Conservation (phyloP, 2,888 invertebrate species). For the Hirtodrosophila duncani region DNA sequence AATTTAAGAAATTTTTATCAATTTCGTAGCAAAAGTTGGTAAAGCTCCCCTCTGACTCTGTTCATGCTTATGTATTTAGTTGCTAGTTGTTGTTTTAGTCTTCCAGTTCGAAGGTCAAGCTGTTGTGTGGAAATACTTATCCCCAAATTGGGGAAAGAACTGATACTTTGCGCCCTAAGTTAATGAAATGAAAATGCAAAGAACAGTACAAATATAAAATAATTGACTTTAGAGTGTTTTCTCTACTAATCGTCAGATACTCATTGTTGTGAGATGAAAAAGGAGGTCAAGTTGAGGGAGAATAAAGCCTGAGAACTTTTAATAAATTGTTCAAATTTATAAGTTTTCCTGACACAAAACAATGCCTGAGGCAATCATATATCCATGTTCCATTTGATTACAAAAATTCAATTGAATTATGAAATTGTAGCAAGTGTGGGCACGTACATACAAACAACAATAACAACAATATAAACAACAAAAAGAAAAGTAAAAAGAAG, state of each 20-base stretch:
- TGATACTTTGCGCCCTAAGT: slow-evolving; percentile 52
- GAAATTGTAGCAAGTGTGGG: no score
- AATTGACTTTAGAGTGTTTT: no score
- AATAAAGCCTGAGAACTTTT: no score
- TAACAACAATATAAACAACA: slow-evolving; percentile 11
- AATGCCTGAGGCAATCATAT: slow-evolving; percentile 49
- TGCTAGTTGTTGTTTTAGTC: slow-evolving; percentile 33
- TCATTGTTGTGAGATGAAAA: no score
- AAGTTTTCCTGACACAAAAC: slow-evolving; percentile 5
- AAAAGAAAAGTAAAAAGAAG: slow-evolving; percentile 7
- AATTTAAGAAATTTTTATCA: slow-evolving; percentile 70
- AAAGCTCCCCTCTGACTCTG: slow-evolving; percentile 7
- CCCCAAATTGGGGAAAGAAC: slow-evolving; percentile 3
- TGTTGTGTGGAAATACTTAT: slow-evolving; percentile 11
- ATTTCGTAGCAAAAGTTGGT: slow-evolving; percentile 50
- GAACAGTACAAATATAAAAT: no score
- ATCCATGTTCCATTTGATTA: slow-evolving; percentile 50
- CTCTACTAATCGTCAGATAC: no score
- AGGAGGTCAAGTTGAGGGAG: no score
- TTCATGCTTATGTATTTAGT: slow-evolving; percentile 43
- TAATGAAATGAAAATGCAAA: slow-evolving; percentile 67
- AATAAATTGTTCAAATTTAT: not conserved
- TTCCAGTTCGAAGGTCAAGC: slow-evolving; percentile 51
- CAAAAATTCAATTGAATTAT: slow-evolving; percentile 61
- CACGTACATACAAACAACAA: slow-evolving; percentile 5